Base-by-base conservation (phyloP, 2,113 vertebrate genomes). In the Thunnus maccoyii region DNA sequence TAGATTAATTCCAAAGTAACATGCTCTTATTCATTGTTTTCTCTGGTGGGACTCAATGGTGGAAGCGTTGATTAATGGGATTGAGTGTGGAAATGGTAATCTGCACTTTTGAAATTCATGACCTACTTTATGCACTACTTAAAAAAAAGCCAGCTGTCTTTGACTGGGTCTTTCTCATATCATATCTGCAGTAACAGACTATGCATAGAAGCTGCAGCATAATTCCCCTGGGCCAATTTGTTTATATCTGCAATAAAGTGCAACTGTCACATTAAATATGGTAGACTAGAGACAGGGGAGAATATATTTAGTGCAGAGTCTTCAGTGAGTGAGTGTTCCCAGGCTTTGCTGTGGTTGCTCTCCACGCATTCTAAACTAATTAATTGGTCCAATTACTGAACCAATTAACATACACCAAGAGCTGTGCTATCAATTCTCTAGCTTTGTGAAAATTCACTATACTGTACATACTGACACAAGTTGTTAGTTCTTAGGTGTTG, bases 61-160 rank as follows among this genome's bases (percentile, higher is more conserved):
- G 32, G 80, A 88, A 91, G 77, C 27, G 32, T 82, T 95, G 93
- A 95, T 95, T 94, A 94, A 95, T 94, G 92, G 78, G 72, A 89
- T 55, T 65, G 72, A 86, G 76, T 76, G 50, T 83, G 86, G 75
- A 89, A 93, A 94, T 89, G 82, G 85, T 93, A 94, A 94, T 95
- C 85, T 89, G 79, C 84, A 90, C 85, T 89, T 92, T 88, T 92
- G 72, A 89, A 91, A 94, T 91, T 82, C 88, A 87, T 93, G 93
- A 90, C 93, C 94, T 93, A 94, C 86, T 94, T 95, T 89, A 87
- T 93, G 90, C 82, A 91, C 92, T 91, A 84, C 92, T 93, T 90
- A 89, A 82, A 75, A 74, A 80, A 51, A 41, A 50, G 4, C 48
- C 62, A 9, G 41, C 44, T 68, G 18, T 84, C 67, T 76, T 73